Base-by-base conservation (phyloP, 2,113 vertebrate genomes). In the Cochlearius cochlearius region DNA sequence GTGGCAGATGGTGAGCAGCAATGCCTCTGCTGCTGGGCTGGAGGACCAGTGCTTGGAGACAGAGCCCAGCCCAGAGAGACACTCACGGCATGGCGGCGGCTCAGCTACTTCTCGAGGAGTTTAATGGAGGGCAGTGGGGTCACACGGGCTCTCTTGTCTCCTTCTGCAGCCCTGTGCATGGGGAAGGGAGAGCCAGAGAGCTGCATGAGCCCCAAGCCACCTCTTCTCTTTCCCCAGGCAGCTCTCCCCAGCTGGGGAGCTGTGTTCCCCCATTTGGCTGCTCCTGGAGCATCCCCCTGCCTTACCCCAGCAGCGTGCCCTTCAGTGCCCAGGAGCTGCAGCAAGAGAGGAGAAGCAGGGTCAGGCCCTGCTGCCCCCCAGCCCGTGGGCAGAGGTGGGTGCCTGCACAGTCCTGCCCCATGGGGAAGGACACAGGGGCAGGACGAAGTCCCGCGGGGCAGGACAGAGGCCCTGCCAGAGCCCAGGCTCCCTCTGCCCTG, bases 81-180 rank as follows among this genome's bases (percentile, higher is more conserved):
- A 27, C n/a, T n/a, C 67, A 62, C 1, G 5, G 45, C 38, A 6
- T 1, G 1, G 52, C 15, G 5, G 43, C 0, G 0, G 21, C 59
- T 84, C 52, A 36, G 18, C 12, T 52, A 17, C 34, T 50, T 36
- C 45, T 50, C 16, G 12, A 36, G 25, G 34, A 19, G 12, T 14
- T 21, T 10, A 18, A 38, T 13, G 3, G 47, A 21, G 1, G 12
- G 47, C 12, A 30, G 9, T 3, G 1, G 7, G 7, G 13, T 72
- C 15, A 55, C 36, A 3, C 3, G 13, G n/a, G n/a, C n/a, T 38
- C n/a, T 52, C 68, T 29, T 21, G 11, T 7, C 27, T 55, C 29
- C 69, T 41, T 53, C 29, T 3, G 50, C 10, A 11, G 19, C 10
- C 29, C 52, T 73, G 38, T 43, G 71, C 29, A 18, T 3, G 1